Evolutionary conservation across 2,797 vertebrate species (phyloP).

Genomic region (Sternarchorhynchus goeldii): DNA sequence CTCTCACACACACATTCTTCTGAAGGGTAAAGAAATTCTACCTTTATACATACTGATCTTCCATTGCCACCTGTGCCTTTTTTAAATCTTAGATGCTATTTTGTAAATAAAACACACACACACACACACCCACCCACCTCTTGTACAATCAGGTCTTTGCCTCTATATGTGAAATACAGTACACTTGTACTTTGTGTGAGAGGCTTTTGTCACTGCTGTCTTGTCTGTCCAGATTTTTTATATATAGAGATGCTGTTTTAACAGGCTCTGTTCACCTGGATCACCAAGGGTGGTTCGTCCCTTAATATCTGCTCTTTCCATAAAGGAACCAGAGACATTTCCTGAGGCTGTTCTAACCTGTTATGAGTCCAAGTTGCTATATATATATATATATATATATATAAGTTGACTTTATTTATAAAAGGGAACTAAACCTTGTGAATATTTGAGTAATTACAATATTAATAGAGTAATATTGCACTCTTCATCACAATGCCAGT

Average conservation of each 20-base stretch:
- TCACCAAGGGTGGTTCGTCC: conserved; percentile 1
- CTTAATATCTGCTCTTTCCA: conserved; percentile 1
- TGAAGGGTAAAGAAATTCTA: conserved; percentile 22
- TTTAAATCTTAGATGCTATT: conserved; percentile 24
- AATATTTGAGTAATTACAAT: conserved; percentile 50
- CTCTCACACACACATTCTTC: conserved; percentile 1
- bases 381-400: conserved; percentile 41
- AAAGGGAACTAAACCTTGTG: conserved; percentile 43
- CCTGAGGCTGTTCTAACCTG: conserved; percentile 6
- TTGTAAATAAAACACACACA: conserved; percentile 47
- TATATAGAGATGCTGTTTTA: conserved; percentile 9
- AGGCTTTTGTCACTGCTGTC: conserved; percentile 34
- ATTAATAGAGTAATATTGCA: no score
- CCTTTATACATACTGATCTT: conserved; percentile 18
- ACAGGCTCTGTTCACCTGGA: conserved; percentile 8
- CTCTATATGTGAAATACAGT: conserved; percentile 46
- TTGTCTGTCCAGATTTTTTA: conserved; percentile 41
- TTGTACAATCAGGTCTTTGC: conserved; percentile 44
- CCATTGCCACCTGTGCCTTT: conserved; percentile 52
- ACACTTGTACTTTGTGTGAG: conserved; percentile 52
- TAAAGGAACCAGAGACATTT: conserved; percentile 21
- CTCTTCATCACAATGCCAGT: no score
- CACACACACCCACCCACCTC: conserved; percentile 32
- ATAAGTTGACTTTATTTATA: conserved; percentile 25
- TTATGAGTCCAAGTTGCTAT: conserved; percentile 11